phyloP scores from a whole-genome alignment of 1,140 invertebrate species.

The Xylocopa sonorina region DNA sequence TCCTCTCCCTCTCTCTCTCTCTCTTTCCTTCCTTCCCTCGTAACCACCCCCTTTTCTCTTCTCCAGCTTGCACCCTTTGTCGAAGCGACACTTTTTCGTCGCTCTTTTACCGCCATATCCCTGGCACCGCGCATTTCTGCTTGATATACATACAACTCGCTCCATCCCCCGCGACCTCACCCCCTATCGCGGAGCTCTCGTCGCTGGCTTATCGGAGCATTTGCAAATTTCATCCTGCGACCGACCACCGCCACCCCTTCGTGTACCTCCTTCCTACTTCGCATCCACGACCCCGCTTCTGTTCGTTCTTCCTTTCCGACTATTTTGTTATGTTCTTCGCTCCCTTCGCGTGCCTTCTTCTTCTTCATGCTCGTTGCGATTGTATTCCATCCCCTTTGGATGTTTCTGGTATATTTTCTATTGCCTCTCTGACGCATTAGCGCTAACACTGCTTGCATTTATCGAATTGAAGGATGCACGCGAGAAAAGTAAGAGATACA shows the following conservation, averaged over 20 bases:
- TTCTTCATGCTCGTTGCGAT: background rate
- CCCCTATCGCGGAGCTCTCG: background rate
- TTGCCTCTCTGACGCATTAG: no score
- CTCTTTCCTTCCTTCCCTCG: background rate
- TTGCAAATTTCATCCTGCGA: conserved; percentile 55
- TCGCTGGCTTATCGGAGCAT: conserved; percentile 46
- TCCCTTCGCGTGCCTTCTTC: background rate
- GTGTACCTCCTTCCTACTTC: background rate
- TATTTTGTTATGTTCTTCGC: background rate
- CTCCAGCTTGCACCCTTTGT: conserved; percentile 55
- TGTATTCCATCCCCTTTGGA: no score
- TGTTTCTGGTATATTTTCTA: no score
- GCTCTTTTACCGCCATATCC: conserved; percentile 63
- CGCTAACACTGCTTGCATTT: no score
- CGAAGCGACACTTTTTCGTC: conserved; percentile 66
- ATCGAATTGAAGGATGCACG: background rate
- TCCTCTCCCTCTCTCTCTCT: conserved; percentile 39
- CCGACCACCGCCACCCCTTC: background rate
- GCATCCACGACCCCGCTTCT: background rate
- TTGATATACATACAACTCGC: conserved; percentile 58
- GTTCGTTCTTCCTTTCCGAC: background rate
- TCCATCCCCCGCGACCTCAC: background rate
- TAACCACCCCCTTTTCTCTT: conserved; percentile 39
- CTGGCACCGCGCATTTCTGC: conserved; percentile 55
- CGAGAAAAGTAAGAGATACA: background rate